A percentile compares a stretch with the other conserved stretches of the same genome.
Evolutionary conservation across 2,797 vertebrate genomes (phyloP).

Genomic region (Alcedo quadribrachys): DNA sequence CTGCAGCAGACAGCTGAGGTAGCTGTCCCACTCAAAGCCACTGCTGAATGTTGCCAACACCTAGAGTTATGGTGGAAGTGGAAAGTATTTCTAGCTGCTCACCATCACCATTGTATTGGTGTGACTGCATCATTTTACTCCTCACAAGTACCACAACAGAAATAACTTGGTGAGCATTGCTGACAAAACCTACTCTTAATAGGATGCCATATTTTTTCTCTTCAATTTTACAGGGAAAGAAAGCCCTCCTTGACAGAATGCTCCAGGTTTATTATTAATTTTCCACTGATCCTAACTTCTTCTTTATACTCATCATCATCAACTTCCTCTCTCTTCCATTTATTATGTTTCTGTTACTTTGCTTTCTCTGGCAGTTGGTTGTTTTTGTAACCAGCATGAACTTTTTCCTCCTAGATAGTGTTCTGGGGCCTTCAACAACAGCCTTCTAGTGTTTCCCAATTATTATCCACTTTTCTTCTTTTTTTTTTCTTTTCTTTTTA

Average conservation of each 20-base stretch:
- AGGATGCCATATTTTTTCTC: neutral
- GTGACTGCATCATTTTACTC: neutral
- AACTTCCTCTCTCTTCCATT: neutral
- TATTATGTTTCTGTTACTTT: neutral
- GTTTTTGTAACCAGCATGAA: neutral
- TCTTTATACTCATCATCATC: neutral
- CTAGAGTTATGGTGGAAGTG: neutral
- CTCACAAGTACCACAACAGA: neutral
- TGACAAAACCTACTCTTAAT: neutral
- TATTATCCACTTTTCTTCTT: neutral
- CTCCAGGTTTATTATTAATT: neutral
- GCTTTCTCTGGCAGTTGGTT: neutral
- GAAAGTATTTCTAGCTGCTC: neutral
- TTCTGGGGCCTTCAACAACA: neutral
- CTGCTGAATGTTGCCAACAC: neutral
- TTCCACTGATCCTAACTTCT: neutral
- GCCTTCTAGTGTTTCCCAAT: neutral
- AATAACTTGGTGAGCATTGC: neutral
- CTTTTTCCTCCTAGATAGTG: neutral
- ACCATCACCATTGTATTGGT: neutral
- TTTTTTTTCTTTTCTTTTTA: neutral
- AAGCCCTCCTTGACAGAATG: neutral
- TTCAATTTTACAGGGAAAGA: neutral
- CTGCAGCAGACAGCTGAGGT: neutral
- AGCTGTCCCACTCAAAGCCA: neutral